Conservation (phyloP, 2,797 vertebrate species). For the Aplochiton taeniatus region DNA sequence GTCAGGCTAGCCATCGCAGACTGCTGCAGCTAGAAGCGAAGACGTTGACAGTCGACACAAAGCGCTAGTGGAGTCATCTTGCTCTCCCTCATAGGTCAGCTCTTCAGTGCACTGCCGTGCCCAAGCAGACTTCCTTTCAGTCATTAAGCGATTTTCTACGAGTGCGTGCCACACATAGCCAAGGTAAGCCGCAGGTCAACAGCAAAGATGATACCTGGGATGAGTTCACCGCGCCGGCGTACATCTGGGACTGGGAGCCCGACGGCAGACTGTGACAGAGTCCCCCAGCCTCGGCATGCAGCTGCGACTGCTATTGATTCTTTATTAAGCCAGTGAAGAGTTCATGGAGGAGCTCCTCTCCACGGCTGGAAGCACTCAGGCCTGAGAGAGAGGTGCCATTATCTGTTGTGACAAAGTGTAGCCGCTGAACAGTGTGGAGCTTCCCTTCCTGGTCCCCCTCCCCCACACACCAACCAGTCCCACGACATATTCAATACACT, state of each 20-base stretch:
- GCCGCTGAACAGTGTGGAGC: constrained; percentile 39
- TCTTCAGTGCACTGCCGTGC: not conserved
- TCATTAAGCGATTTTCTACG: constrained; percentile 42
- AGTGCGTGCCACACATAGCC: constrained; percentile 23
- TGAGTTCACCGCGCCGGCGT: constrained; percentile 46
- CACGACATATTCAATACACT: too few species aligned
- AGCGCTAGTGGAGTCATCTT: not conserved
- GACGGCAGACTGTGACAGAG: constrained; percentile 44
- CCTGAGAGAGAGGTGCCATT: constrained; percentile 65
- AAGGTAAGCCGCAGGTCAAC: constrained; percentile 41
- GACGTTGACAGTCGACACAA: not conserved
- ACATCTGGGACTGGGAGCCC: constrained; percentile 42
- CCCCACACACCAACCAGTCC: constrained; percentile 15
- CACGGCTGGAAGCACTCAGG: constrained; percentile 42
- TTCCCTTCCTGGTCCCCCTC: constrained; percentile 35
- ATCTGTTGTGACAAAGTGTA: constrained; percentile 71
- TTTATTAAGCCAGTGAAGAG: constrained; percentile 77
- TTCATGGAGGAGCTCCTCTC: constrained; percentile 41
- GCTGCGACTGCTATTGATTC: constrained; percentile 82
- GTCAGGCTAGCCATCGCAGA: too few species aligned
- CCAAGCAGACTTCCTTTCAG: constrained; percentile 12
- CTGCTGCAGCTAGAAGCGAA: too few species aligned
- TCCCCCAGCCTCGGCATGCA: constrained; percentile 53
- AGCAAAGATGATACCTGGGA: constrained; percentile 59
- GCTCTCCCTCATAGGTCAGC: not conserved